These are phyloP conservation scores for Campylomormyrus numenius DNA, from an alignment of 2,113 vertebrate genomes.

Conservation along the genomic window DNA sequence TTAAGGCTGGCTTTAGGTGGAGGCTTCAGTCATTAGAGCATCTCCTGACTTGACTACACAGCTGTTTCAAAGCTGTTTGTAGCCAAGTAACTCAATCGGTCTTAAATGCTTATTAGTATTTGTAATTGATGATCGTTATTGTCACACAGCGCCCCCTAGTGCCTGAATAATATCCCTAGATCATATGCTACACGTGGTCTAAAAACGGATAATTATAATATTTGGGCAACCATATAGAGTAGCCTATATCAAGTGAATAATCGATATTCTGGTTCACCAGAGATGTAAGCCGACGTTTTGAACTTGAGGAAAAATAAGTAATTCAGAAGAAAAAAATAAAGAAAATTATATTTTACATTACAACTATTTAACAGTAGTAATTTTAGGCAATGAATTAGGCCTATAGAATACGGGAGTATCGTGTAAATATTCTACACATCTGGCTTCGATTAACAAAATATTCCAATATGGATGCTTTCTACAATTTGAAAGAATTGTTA, in stretches of 20 bases:
- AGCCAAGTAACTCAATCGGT: not conserved
- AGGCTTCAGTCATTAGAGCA: not conserved
- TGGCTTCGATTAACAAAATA: not conserved
- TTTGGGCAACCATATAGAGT: not conserved
- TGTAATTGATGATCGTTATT: not conserved
- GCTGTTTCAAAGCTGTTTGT: not conserved
- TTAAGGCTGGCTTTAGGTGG: not conserved
- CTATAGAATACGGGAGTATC: not conserved
- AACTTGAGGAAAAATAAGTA: not conserved
- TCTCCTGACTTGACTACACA: not conserved
- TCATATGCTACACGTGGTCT: not conserved
- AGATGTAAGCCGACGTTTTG: not conserved
- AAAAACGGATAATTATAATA: not conserved
- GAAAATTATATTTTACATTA: not conserved
- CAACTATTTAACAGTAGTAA: not conserved
- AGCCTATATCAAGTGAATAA: not conserved
- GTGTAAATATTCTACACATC: not conserved
- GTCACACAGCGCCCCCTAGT: constrained; percentile 13
- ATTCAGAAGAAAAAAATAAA: not conserved
- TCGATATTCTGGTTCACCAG: not conserved
- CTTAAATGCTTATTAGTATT: not conserved
- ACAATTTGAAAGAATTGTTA: not conserved
- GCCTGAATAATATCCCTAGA: not conserved
- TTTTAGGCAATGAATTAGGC: not conserved
- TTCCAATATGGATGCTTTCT: not conserved